Evolutionary conservation across 2,797 vertebrate genomes (phyloP), one percentile per base, ranked within the genome.

Genomic region (Centropyge bicolor): DNA sequence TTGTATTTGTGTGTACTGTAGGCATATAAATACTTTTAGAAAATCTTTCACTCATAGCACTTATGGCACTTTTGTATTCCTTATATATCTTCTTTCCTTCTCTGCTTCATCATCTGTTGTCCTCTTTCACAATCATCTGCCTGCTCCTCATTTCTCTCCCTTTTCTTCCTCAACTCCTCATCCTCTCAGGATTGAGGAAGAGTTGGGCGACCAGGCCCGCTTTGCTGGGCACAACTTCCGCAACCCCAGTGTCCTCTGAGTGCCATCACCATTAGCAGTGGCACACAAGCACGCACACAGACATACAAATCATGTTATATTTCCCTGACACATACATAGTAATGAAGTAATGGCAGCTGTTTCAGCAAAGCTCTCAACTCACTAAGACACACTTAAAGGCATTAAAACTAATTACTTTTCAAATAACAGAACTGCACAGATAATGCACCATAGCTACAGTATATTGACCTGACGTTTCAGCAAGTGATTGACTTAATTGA

Each of bases 181-280:
- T 77, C 84, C 74, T 88, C 57, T 86, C 91, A 98, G 97, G 94
- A 98, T 98, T 84, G 97, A 98, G 88, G 97, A 98, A 81, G 97
- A 98, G 89, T 89, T 98, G 76, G 97, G 97, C 0, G 97, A 97
- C 0, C 97, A 97, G 93, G 97, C 97, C 61, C 97, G 94, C 85
- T 98, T 97, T 51, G 97, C 97, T 0, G 97, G 97, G 79, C 97
- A 98, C 92, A 98, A 98, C 90, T 98, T 98, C 69, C 96, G 97
- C 81, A 98, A 98, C 84, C 97, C 97, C 71, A 97, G 96, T 31
- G 97, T 95, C 87, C 95, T 98, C 92, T 98, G 94, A 97, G 77
- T 13, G 57, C 55, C 20, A 10, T 12, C 41, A 13, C 49, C 67
- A 9, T 61, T 14, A 22, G 27, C 70, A 72, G 46, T 22, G 9